phyloP scores from a whole-genome alignment of 2,797 vertebrate species.

The Microhierax caerulescens region DNA sequence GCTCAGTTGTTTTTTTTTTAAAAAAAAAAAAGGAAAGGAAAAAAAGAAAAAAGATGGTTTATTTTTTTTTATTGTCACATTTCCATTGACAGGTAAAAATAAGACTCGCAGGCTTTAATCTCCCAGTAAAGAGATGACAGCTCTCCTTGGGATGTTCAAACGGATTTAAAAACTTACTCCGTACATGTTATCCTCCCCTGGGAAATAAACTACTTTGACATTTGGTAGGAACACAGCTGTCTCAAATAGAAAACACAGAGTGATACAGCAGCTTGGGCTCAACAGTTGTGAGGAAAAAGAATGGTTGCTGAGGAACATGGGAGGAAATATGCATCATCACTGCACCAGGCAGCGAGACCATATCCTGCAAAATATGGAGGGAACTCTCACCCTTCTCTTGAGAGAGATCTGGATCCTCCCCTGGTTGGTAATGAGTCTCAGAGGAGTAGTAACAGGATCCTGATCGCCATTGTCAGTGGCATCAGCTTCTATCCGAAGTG shows the following conservation, averaged over 20 bases:
- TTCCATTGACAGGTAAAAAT: background rate
- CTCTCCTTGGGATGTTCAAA: background rate
- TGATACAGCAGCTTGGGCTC: background rate
- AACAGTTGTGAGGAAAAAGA: background rate
- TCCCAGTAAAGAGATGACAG: background rate
- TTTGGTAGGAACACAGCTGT: background rate
- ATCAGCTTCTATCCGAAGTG: constrained; percentile 94
- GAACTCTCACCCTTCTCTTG: constrained; percentile 89
- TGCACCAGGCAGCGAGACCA: background rate
- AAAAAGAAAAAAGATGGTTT: background rate
- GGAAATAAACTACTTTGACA: constrained; percentile 8
- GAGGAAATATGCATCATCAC: background rate
- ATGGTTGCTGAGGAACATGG: background rate
- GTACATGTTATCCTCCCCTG: background rate
- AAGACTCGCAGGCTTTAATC: background rate
- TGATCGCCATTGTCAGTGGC: constrained; percentile 92
- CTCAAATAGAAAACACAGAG: background rate
- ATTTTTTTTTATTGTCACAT: background rate
- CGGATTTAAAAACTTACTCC: background rate
- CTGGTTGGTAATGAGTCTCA: constrained; percentile 98
- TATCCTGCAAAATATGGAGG: background rate
- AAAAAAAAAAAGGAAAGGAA: background rate
- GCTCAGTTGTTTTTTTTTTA: background rate
- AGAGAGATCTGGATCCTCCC: constrained; percentile 94
- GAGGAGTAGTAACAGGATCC: constrained; percentile 88